Conservation (phyloP, 1,140 invertebrate genomes). For the Drosophila busckii region DNA sequence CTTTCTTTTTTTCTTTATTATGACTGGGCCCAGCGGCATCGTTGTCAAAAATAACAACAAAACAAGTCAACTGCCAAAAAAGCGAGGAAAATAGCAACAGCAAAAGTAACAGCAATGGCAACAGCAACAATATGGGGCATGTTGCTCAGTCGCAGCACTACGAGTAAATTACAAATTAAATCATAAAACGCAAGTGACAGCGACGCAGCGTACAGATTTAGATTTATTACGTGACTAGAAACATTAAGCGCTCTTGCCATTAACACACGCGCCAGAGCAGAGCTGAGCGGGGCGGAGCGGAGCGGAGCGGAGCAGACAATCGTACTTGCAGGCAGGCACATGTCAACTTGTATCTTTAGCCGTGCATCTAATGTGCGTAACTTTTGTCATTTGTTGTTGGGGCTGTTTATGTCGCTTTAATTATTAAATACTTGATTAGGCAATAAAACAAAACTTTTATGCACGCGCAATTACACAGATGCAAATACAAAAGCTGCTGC, state of each 20-base stretch:
- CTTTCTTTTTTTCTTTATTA: constrained; percentile 13
- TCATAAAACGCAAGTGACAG: constrained; percentile 77
- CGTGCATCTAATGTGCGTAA: constrained; percentile 18
- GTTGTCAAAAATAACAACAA: constrained; percentile 64
- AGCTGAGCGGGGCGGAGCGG: neutral
- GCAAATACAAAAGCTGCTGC: too few species aligned
- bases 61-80: constrained; percentile 59
- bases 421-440: too few species aligned
- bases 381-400: constrained; percentile 5
- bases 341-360: constrained; percentile 14
- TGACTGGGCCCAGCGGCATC: constrained; percentile 47
- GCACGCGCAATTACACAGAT: too few species aligned
- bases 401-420: neutral
- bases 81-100: neutral
- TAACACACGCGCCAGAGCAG: constrained; percentile 58
- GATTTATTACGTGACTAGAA: constrained; percentile 77
- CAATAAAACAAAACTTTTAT: too few species aligned
- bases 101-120: constrained; percentile 14
- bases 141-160: constrained; percentile 21
- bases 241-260: constrained; percentile 72
- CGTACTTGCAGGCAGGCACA: constrained; percentile 12
- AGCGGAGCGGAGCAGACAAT: neutral
- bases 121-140: neutral
- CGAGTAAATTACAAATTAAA: constrained; percentile 77
- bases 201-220: constrained; percentile 72